A percentile compares a stretch with the other conserved stretches of the same genome.
phyloP scores from a whole-genome alignment of 2,797 vertebrate genomes.

The Acanthis flammea region DNA sequence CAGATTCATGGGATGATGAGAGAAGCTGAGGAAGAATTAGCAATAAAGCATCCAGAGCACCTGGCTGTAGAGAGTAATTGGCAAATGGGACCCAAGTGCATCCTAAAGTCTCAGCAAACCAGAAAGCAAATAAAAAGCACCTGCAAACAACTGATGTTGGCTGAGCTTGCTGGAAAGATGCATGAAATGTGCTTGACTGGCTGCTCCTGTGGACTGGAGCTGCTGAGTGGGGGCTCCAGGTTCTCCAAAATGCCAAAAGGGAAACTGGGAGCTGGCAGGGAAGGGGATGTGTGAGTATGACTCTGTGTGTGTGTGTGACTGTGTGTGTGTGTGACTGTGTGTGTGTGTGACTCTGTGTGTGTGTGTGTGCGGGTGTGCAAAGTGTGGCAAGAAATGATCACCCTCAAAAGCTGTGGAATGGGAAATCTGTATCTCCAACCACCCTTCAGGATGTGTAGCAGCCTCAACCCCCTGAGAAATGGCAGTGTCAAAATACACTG shows the following conservation, averaged over 20 bases:
- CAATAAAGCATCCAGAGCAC: neutral
- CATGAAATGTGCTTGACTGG: neutral
- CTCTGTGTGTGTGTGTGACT: neutral
- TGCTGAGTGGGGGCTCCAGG: neutral
- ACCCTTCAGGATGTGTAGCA: fast-evolving
- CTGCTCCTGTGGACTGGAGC: neutral
- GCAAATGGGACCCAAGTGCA: neutral
- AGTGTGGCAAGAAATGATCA: neutral
- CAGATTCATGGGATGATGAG: neutral
- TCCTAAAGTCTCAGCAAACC: conserved; percentile 2
- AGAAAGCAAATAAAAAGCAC: conserved; percentile 29
- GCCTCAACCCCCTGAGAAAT: neutral
- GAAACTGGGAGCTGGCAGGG: neutral
- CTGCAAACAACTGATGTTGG: conserved; percentile 1
- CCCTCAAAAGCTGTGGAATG: neutral
- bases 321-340: neutral
- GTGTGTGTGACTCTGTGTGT: neutral
- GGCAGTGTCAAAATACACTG: fast-evolving
- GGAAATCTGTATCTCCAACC: neutral
- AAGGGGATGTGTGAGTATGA: neutral
- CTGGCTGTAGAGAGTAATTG: neutral
- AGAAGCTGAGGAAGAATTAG: conserved; percentile 5
- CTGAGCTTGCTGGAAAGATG: neutral
- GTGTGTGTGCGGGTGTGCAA: neutral
- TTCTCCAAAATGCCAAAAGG: neutral